Base-by-base conservation (phyloP, 2,888 invertebrate genomes). In the Lomographa bimaculata region DNA sequence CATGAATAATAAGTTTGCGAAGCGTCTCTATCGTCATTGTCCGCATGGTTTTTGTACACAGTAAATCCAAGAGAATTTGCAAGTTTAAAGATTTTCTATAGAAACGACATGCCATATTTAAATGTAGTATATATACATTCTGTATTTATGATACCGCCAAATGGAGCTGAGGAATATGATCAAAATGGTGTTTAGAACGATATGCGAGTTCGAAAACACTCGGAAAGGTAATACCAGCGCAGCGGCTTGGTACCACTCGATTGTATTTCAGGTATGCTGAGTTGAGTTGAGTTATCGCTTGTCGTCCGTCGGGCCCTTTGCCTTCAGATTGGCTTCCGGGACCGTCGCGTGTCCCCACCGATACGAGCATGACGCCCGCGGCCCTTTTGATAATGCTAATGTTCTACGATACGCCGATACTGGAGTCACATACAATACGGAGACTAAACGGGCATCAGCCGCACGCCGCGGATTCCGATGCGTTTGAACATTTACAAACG, bases 331-430 rank as follows among this genome's bases (percentile, higher is more conserved):
- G 67, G 63, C 79, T 85, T 83, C 84, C 83, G 82, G 80, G 77
- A 75, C 74, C 71, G 76, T 77, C 76, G 74, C 69, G 70, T 77
- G 82, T 81, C 79, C 75, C 65, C 78, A 60, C 70, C 73, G 84
- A 84, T 84, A 82, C 71, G 71, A 81, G 68, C 81, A 75, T 75
- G 79, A 81, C 79, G 75, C 79, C 75, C 65, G 83, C 82, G 84
- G 84, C 66, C 76, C 81, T 83, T 79, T 82, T 84, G 85, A 85
- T 86, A 85, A 84, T 82, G 83, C 80, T 84, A 86, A 86, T 85
- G 83, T 82, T 72, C 54, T 65, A 60, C 72, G 85, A 83, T 83
- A 66, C 63, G 62, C 63, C 59, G 82, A 83, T 84, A 82, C 73
- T 58, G 67, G 60, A 71, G 69, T 72, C 77, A 80, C 77, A 80